Base-by-base conservation (phyloP, 2,797 vertebrate genomes). In the Ibycter americanus region DNA sequence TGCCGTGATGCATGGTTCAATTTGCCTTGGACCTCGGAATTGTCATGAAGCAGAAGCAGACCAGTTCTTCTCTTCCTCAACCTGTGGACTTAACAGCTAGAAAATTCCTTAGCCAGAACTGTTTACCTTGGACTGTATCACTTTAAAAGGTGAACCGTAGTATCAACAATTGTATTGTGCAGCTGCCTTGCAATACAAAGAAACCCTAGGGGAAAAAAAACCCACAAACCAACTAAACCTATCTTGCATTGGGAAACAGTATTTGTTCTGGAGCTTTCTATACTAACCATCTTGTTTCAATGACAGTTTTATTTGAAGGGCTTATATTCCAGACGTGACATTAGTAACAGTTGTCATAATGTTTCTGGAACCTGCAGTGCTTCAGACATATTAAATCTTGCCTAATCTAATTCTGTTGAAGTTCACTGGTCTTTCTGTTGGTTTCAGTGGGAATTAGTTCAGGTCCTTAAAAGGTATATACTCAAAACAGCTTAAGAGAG, bases 161-260 rank as follows among this genome's bases (percentile, higher is more conserved):
- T 89, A 84, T 96, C 90, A 96, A 34, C 89, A 83, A 6, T 56
- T 83, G 84, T 77, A 87, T 2, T 92, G 83, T 89, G 81, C 59
- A 93, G 89, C 94, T 94, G 88, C 71, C 95, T 93, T 89, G 74
- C 81, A 92, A 68, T 74, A 77, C 71, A 90, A 90, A 92, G 85
- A 92, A 87, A 91, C 17, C 8, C 29, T 71, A 34, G 56, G 25
- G 46, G 15, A 4, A 49, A 52, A 66, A 11, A 54, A 23, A 1
- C 3, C 4, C 6, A 7, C 12, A 22, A n/a, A 1, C 20, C 20
- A 40, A 14, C n/a, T 68, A 76, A 87, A 85, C 31, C 63, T 70
- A 6, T 87, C 90, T 89, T 73, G 38, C 63, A 15, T 14, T 87
- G 65, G 38, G 79, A 90, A 91, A 36, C 54, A 90, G n/a, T 89